Evolutionary conservation across 2,113 vertebrate genomes (phyloP).

Genomic region (Illadopsis cleaveri): DNA sequence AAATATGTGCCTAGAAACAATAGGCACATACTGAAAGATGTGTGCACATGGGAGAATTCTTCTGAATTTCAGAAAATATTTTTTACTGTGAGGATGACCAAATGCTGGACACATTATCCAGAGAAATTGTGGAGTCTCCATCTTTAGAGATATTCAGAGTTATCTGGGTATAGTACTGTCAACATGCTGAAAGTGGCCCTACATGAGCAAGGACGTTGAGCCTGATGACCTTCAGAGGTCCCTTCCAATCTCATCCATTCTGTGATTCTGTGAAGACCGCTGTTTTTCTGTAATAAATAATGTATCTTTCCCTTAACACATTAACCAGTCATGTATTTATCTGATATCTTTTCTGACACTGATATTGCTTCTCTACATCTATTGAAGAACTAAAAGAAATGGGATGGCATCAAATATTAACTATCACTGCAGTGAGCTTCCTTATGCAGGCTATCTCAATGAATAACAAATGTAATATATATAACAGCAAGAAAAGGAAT

Average conservation of each 20-base stretch:
- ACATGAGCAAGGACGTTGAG: not conserved
- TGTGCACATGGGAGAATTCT: not conserved
- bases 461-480: not conserved
- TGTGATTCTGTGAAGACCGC: not conserved
- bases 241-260: not conserved
- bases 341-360: not conserved
- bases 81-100: not conserved
- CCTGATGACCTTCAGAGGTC: not conserved
- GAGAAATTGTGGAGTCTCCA: not conserved
- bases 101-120: not conserved
- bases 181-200: not conserved
- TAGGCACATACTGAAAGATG: not conserved
- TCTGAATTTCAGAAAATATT: not conserved
- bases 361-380: not conserved
- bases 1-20: not conserved
- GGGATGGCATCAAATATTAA: not conserved
- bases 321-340: not conserved
- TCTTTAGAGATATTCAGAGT: not conserved
- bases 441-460: not conserved
- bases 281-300: not conserved
- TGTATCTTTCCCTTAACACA: not conserved
- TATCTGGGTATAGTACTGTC: not conserved
- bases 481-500: not conserved
- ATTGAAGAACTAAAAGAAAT: not conserved
- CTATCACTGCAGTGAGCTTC: not conserved